Base-by-base conservation (phyloP, 1,140 invertebrate genomes). In the Calephelis virginiensis region DNA sequence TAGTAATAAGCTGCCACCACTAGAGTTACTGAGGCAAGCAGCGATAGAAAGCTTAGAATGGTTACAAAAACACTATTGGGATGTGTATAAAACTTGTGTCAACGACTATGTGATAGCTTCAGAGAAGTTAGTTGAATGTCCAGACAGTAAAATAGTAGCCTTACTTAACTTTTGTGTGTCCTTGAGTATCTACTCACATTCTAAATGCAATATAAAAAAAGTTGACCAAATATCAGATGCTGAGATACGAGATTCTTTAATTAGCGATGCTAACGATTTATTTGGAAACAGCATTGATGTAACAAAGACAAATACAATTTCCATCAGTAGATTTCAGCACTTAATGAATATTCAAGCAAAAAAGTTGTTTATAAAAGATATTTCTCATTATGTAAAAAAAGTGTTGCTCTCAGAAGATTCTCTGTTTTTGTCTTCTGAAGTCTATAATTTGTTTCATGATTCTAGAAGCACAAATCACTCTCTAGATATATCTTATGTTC, bases 61-160 rank as follows among this genome's bases (percentile, higher is more conserved):
- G 94, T 75, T 95, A n/a, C 86, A 93, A 76, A 91, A 92, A 77
- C 85, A 91, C 85, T 92, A 92, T 73, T 92, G 90, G 91, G 68
- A 78, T 28, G 82, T 86, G 64, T 81, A 91, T 63, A 86, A 82
- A 74, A 56, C 71, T 50, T 74, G 68, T 61, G 82, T 90, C 56
- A 61, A 74, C 68, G 80, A 90, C 69, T 90, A 76, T 66, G 14
- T 76, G 60, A 66, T 71, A 67, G 77, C 14, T 61, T 76, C 72
- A 70, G 70, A 67, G 53, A 75, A 14, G 13, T 14, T 53, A 62
- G 72, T 69, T 66, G 43, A 50, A 40, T 53, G 66, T 38, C 72
- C 81, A 69, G 73, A 80, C 59, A 75, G 70, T 37, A 83, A 84
- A 76, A 70, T 90, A 59, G 64, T 61, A 49, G 64, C 67, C 8